These are phyloP conservation scores for Microtus richardsoni DNA, from an alignment of 2,113 vertebrate species.

Conservation along the genomic window DNA sequence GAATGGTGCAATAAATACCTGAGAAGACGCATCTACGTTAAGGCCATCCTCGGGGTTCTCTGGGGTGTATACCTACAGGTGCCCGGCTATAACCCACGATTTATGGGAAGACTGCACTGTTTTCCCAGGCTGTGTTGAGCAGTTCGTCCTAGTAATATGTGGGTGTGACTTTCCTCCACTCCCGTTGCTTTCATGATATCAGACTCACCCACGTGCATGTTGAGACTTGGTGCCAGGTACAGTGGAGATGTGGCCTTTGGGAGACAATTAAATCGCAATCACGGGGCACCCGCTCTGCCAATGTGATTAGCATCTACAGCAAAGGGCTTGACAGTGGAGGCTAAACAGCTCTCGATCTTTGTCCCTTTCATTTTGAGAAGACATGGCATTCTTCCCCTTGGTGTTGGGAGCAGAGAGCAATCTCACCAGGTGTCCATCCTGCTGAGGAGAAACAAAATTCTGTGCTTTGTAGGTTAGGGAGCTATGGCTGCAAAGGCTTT, in stretches of 20 bases:
- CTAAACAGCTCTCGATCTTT: background rate
- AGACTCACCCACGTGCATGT: background rate
- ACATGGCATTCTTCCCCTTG: background rate
- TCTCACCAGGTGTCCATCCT: background rate
- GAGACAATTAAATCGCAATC: background rate
- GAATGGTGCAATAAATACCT: background rate
- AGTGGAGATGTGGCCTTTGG: background rate
- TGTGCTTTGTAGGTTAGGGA: background rate
- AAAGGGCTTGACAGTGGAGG: background rate
- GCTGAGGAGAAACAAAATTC: background rate
- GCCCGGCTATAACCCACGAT: accelerated
- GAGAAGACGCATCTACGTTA: background rate
- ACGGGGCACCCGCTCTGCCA: background rate
- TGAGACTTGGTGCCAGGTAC: background rate
- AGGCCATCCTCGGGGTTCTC: background rate
- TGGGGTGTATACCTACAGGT: background rate
- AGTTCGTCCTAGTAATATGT: background rate
- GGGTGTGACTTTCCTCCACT: background rate
- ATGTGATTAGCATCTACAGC: background rate
- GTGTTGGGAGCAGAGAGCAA: background rate
- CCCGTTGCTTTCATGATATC: background rate
- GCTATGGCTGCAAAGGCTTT: background rate
- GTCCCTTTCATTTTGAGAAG: background rate
- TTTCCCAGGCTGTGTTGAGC: background rate
- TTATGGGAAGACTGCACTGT: background rate